phyloP scores from a whole-genome alignment of 2,113 vertebrate genomes.

The Butorides virescens region DNA sequence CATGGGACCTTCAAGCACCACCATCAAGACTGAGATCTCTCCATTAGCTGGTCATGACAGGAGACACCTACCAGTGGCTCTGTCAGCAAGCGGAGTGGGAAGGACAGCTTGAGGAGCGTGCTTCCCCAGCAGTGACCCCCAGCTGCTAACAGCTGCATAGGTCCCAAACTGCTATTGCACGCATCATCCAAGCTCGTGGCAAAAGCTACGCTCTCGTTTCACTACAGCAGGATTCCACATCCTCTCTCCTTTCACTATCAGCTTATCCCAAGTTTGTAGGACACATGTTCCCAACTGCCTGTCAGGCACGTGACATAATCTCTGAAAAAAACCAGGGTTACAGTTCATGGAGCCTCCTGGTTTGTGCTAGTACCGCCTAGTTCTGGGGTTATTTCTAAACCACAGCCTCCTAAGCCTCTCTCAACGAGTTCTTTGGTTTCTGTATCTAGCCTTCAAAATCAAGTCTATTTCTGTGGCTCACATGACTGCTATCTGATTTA shows the following conservation, averaged over 20 bases:
- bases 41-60: background rate
- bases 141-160: background rate
- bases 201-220: background rate
- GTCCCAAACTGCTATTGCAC: background rate
- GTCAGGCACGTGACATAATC: background rate
- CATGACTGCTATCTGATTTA: background rate
- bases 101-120: background rate
- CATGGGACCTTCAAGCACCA: background rate
- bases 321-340: background rate
- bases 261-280: background rate
- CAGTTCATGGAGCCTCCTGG: background rate
- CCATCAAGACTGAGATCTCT: background rate
- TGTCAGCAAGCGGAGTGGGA: background rate
- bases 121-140: background rate
- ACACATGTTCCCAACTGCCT: background rate
- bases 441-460: background rate
- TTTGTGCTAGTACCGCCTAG: background rate
- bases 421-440: background rate
- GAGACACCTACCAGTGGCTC: background rate
- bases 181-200: background rate
- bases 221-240: background rate
- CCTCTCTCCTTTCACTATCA: background rate
- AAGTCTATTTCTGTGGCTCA: background rate
- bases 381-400: background rate
- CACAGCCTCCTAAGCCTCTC: background rate